A percentile compares a stretch with the other conserved stretches of the same genome.
Evolutionary conservation across 2,113 vertebrate genomes (phyloP).

Genomic region (Abramis brama): DNA sequence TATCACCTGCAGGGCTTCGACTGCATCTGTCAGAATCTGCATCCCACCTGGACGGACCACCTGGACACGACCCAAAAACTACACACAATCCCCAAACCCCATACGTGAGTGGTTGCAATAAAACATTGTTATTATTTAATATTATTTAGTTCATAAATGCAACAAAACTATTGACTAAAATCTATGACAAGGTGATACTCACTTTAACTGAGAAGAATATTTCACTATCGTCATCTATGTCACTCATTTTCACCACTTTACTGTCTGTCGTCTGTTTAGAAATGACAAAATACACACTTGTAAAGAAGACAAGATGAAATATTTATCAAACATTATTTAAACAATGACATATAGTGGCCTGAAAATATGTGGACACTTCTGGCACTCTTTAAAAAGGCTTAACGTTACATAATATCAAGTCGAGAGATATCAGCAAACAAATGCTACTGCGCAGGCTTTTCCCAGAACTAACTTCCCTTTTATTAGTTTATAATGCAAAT

Average conservation of each 20-base stretch:
- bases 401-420: not conserved
- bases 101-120: not conserved
- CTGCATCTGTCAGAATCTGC: constrained; percentile 69
- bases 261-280: not conserved
- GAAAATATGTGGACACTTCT: not conserved
- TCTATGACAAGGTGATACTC: not conserved
- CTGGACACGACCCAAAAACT: constrained; percentile 75
- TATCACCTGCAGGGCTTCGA: constrained; percentile 41
- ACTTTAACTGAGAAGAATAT: constrained; percentile 75
- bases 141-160: too few species aligned
- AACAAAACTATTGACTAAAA: too few species aligned
- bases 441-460: not conserved
- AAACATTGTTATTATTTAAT: too few species aligned
- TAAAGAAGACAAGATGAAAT: not conserved
- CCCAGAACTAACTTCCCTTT: not conserved
- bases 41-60: constrained; percentile 66
- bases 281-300: not conserved
- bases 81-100: not conserved
- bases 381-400: not conserved
- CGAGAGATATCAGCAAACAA: not conserved
- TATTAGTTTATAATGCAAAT: not conserved
- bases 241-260: constrained; percentile 60
- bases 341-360: not conserved
- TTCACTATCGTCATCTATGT: constrained; percentile 69
- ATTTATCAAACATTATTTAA: not conserved